Evolutionary conservation across 1,140 invertebrate species (phyloP), one percentile per base, ranked within the genome.

Genomic region (Drosophila lowei): DNA sequence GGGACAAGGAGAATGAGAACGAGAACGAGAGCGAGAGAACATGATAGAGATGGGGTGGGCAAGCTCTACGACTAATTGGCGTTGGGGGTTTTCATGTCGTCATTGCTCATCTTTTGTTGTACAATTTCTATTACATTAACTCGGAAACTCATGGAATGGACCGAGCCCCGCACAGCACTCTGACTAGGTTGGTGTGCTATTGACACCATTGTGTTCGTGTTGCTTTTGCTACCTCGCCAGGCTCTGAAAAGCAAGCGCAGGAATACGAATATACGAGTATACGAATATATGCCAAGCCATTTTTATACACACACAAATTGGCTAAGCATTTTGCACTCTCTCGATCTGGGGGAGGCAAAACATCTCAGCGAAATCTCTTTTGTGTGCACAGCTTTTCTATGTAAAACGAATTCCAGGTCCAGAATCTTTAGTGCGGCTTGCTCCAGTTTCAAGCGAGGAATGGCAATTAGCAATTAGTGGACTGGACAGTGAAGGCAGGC

Each of bases 121-220:
- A 72, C 77, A 86, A 77, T 81, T 85, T 85, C 81, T 81, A 85
- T 86, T 85, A 86, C 81, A 86, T 85, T 85, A 85, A 80, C 72
- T 77, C 59, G 25, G 49, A 75, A 53, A 55, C 56, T 54, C 46
- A 68, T 44, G 38, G 50, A 66, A 54, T 44, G 38, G 50, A 66
- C 60, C 44, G 52, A 61, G 41, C 57, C 28, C 47, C 34, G 46
- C n/a, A 23, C n/a, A 64, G 48, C 38, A 47, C 34, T 23, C 48
- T 9, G 59, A 53, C 59, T 52, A 18, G 52, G 58, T 48, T 61
- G 54, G 77, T 79, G 78, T 80, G 81, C 77, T 85, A 86, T 86
- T 86, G 80, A 85, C 80, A 85, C 81, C 77, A 85, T 85, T 74
- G 73, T 58, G 48, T 43, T 49, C 50, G 21, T 53, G 42, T 75